Conservation (phyloP, 2,113 vertebrate genomes). For the Elephas maximus region DNA sequence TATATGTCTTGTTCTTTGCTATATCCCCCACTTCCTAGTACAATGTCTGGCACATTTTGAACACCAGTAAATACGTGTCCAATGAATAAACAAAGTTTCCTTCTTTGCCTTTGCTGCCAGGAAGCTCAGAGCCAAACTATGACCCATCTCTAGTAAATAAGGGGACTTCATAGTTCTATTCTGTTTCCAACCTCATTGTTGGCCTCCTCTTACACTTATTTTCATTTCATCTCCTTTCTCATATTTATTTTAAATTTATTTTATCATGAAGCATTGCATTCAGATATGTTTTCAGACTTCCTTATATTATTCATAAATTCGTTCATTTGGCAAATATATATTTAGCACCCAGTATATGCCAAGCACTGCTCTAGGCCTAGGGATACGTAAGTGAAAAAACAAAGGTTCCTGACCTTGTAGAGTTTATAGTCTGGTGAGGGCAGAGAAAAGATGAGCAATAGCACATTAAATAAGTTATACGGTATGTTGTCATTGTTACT, state of each 20-base stretch:
- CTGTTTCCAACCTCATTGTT: not conserved
- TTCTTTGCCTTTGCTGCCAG: not conserved
- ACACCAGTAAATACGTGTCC: not conserved
- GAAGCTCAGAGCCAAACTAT: not conserved
- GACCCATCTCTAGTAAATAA: not conserved
- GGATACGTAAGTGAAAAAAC: not conserved
- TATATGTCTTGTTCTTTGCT: not conserved
- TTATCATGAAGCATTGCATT: not conserved
- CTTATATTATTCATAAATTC: not conserved
- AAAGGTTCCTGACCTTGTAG: not conserved
- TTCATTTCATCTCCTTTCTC: not conserved
- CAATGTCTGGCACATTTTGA: not conserved
- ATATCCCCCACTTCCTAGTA: not conserved
- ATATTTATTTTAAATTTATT: constrained; percentile 2
- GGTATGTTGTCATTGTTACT: not conserved
- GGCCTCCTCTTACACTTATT: not conserved
- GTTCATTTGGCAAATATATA: not conserved
- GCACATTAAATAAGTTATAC: too few species aligned
- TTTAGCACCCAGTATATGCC: not conserved
- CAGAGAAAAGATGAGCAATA: not conserved
- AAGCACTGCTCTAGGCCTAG: too few species aligned
- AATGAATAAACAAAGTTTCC: not conserved
- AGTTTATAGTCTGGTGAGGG: not conserved
- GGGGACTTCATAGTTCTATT: not conserved
- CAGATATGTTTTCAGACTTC: not conserved